Evolutionary conservation across 2,888 invertebrate species (phyloP).

Genomic region (Sphecodes monilicornis): DNA sequence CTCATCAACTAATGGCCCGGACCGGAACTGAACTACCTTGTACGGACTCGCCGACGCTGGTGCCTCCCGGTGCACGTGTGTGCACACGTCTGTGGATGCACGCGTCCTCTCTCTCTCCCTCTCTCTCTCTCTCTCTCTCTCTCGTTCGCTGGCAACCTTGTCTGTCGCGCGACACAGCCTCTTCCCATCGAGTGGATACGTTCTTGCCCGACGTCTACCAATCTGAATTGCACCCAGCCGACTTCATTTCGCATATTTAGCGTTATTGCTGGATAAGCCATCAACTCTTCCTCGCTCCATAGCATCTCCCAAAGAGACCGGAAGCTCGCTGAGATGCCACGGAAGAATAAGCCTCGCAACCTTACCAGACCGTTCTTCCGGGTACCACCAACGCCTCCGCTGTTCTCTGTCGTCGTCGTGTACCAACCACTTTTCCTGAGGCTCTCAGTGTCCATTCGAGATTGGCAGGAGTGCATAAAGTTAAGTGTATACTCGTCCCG

Average conservation of each 20-base stretch:
- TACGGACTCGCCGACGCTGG: conserved; percentile 66
- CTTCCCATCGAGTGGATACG: conserved; percentile 44
- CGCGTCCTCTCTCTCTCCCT: conserved; percentile 24
- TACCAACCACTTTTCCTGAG: background rate
- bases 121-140: background rate
- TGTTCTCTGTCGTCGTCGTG: background rate
- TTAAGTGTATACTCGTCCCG: conserved; percentile 27
- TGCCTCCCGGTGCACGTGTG: conserved; percentile 30
- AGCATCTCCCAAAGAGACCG: background rate
- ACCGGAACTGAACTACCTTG: conserved; percentile 81
- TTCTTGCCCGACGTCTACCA: conserved; percentile 59
- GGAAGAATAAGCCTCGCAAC: conserved; percentile 19
- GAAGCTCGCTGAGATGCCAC: conserved; percentile 9
- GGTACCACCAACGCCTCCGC: background rate
- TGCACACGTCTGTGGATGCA: conserved; percentile 44
- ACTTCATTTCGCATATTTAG: conserved; percentile 64
- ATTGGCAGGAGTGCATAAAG: conserved; percentile 37
- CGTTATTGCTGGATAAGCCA: conserved; percentile 57
- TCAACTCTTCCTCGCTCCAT: background rate
- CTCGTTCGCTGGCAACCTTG: background rate
- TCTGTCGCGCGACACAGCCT: conserved; percentile 2
- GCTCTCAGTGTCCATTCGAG: conserved; percentile 26
- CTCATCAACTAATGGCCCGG: conserved; percentile 85
- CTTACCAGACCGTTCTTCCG: background rate
- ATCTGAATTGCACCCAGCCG: conserved; percentile 61